A percentile compares a stretch with the other conserved stretches of the same genome.
phyloP scores from a whole-genome alignment of 2,113 vertebrate species.

The Thinocorus orbignyianus region DNA sequence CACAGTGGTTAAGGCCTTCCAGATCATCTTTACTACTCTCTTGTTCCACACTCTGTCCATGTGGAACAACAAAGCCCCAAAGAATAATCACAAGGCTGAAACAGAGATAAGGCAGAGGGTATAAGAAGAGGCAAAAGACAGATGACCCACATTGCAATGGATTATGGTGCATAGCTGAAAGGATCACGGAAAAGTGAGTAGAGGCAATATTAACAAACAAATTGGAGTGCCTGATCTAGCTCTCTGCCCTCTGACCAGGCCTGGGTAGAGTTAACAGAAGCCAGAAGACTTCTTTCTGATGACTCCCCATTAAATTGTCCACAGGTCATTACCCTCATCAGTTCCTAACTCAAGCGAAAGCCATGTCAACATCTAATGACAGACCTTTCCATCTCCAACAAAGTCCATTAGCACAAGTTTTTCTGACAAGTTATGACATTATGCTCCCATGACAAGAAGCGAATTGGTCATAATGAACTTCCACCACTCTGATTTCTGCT shows the following conservation, averaged over 20 bases:
- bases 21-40: not conserved
- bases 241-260: not conserved
- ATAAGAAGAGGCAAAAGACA: not conserved
- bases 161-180: not conserved
- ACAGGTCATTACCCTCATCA: not conserved
- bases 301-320: not conserved
- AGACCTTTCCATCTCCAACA: not conserved
- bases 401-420: not conserved
- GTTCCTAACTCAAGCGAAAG: not conserved
- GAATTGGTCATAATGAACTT: not conserved
- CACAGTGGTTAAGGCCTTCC: not conserved
- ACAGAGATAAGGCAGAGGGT: not conserved
- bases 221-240: not conserved
- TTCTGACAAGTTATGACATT: not conserved
- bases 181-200: not conserved
- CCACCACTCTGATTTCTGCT: not conserved
- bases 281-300: not conserved
- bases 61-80: not conserved
- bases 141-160: not conserved
- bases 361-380: not conserved
- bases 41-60: rapidly evolving
- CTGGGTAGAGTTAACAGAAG: not conserved
- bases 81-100: not conserved
- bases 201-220: not conserved
- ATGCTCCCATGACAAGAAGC: not conserved